Evolutionary conservation across 1,140 invertebrate species (phyloP).

Genomic region (Brachionus rotundiformis): DNA sequence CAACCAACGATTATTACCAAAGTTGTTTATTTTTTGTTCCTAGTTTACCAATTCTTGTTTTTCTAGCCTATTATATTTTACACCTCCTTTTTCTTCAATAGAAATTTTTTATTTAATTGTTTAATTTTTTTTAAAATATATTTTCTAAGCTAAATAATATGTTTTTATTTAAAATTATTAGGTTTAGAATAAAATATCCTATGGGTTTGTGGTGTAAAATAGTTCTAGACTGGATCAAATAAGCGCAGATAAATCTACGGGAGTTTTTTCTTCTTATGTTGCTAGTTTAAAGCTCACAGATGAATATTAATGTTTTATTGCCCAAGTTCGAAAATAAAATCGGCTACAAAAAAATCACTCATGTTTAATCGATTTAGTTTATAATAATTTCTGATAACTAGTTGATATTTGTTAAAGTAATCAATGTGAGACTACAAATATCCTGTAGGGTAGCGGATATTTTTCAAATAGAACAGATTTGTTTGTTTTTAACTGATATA

Average conservation of each 20-base stretch:
- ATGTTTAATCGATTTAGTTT: constrained; percentile 4
- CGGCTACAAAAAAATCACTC: not conserved
- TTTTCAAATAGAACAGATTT: constrained; percentile 8
- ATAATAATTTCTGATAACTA: constrained; percentile 18
- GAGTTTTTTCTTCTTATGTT: not conserved
- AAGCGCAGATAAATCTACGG: not conserved
- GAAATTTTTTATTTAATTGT: not conserved
- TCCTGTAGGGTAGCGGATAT: constrained; percentile 43
- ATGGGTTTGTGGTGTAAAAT: not conserved
- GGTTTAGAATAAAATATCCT: not conserved
- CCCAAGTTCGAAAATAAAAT: not conserved
- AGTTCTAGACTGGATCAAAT: not conserved
- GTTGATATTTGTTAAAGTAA: constrained; percentile 24
- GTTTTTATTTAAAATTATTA: not conserved
- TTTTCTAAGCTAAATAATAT: not conserved
- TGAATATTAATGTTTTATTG: too few species aligned
- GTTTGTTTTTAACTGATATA: not conserved
- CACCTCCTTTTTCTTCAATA: not conserved
- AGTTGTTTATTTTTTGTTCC: not conserved
- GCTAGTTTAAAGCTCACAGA: too few species aligned
- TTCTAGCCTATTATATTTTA: not conserved
- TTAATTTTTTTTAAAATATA: not conserved
- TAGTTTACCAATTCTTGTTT: not conserved
- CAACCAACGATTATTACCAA: not conserved
- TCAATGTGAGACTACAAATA: constrained; percentile 38